Conservation (phyloP, 1,140 invertebrate genomes). For the Listronotus bonariensis region DNA sequence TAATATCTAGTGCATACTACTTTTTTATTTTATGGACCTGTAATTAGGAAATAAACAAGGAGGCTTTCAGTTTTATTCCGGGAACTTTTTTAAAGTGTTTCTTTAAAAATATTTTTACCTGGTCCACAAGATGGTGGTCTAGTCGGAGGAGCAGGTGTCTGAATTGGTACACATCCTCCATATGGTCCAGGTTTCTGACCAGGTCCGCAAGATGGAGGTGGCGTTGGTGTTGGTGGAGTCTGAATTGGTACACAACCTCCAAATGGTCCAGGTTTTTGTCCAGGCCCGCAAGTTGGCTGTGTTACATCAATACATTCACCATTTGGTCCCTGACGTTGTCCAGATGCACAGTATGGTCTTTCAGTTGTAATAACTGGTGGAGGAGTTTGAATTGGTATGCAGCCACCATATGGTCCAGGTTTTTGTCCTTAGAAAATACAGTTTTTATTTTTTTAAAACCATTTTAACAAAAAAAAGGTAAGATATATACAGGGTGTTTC, state of each 20-base stretch:
- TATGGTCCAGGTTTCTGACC: slow-evolving; percentile 26
- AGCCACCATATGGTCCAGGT: slow-evolving; percentile 27
- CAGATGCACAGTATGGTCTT: slow-evolving; percentile 11
- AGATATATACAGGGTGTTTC: no score
- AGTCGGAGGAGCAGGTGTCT: slow-evolving; percentile 24
- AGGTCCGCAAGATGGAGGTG: slow-evolving; percentile 13
- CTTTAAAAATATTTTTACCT: no score
- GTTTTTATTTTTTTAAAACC: neutral
- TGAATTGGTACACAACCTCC: slow-evolving; percentile 28
- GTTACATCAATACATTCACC: slow-evolving; percentile 3
- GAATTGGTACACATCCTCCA: slow-evolving; percentile 26
- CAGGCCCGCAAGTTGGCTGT: neutral
- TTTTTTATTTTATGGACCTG: no score
- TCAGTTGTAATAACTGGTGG: slow-evolving; percentile 12
- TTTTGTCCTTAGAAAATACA: slow-evolving; percentile 1
- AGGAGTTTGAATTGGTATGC: slow-evolving; percentile 5
- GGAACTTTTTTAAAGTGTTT: no score
- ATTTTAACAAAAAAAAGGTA: no score
- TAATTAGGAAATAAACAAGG: no score
- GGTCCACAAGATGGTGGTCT: neutral
- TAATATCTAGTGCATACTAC: no score
- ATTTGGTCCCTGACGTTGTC: slow-evolving; percentile 5
- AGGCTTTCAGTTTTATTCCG: no score
- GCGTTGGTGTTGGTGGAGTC: slow-evolving; percentile 4
- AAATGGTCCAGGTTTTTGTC: slow-evolving; percentile 24